phyloP scores from a whole-genome alignment of 1,140 invertebrate species.

The Drosophila mojavensis region DNA sequence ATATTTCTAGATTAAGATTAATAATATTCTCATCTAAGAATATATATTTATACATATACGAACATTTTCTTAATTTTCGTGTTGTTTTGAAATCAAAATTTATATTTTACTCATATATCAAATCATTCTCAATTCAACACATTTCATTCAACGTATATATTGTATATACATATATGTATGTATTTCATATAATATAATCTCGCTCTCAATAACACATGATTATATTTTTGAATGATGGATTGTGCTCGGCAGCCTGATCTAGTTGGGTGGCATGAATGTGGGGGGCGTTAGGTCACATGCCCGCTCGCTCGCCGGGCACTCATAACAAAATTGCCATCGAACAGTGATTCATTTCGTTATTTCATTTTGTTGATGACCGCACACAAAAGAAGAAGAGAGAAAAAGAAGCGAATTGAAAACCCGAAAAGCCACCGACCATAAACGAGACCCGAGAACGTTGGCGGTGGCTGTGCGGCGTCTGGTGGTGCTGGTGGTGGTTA shows the following conservation, averaged over 20 bases:
- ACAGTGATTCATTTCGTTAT: constrained; percentile 6
- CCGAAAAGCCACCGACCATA: constrained; percentile 12
- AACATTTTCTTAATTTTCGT: too few relatives aligned
- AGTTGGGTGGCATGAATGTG: background rate
- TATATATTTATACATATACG: too few relatives aligned
- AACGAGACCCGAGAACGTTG: constrained; percentile 16
- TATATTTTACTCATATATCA: too few relatives aligned
- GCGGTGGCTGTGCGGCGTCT: background rate
- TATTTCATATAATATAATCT: too few relatives aligned
- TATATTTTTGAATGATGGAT: background rate
- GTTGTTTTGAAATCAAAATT: too few relatives aligned
- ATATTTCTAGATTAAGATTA: too few relatives aligned
- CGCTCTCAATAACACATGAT: too few relatives aligned
- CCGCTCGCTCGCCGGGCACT: background rate
- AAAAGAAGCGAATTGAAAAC: constrained; percentile 25
- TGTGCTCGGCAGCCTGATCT: background rate
- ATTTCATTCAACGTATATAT: too few relatives aligned
- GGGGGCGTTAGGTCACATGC: background rate
- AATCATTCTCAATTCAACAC: too few relatives aligned
- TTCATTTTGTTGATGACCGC: constrained; percentile 9
- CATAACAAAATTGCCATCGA: constrained; percentile 1
- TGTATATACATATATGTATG: too few relatives aligned
- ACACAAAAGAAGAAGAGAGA: background rate
- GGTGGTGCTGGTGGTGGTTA: constrained; percentile 12
- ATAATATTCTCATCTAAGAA: too few relatives aligned